Evolutionary conservation across 2,888 invertebrate genomes (phyloP), one percentile per base, ranked within the genome.

Genomic region (Andrena marginata): DNA sequence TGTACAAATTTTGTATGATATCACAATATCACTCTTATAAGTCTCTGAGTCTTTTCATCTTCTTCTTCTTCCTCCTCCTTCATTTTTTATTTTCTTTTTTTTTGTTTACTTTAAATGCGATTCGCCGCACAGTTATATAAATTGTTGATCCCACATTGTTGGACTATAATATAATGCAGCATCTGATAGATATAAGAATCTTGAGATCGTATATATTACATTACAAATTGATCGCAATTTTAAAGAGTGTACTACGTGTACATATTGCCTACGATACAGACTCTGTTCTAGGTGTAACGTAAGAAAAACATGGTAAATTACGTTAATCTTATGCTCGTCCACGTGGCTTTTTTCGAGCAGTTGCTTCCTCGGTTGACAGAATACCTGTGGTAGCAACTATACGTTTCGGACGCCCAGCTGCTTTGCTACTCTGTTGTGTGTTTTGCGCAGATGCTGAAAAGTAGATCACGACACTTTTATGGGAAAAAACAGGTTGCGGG

Each of bases 321-420:
- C 80, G 86, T 90, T 84, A 82, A 81, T 91, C 87, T 93, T 93
- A 93, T 90, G 92, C 91, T 85, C 93, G 90, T 78, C 92, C 91
- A 77, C 93, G 93, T 79, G 92, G 91, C 79, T 93, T 93, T 89
- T 93, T 93, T 82, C 93, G 93, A 48, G 92, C 82, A 71, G 92
- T 83, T 59, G 89, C 70, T 75, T 93, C 93, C 69, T 93, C 93
- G 62, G 87, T 88, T 71, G 91, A 85, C 63, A 89, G 71, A 73
- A 87, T 84, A 35, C 88, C 85, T 54, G 89, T 82, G 23, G 89
- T 87, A 51, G 89, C 86, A 67, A 87, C 86, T 78, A 90, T 89
- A 85, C 93, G 90, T 85, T 93, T 94, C 56, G 93, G 93, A 69
- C 94, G 93, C 76, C 91, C 91, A 83, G 87, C 86, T 85, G 84